Base-by-base conservation (phyloP, 2,797 vertebrate genomes). In the Amblyraja radiata region DNA sequence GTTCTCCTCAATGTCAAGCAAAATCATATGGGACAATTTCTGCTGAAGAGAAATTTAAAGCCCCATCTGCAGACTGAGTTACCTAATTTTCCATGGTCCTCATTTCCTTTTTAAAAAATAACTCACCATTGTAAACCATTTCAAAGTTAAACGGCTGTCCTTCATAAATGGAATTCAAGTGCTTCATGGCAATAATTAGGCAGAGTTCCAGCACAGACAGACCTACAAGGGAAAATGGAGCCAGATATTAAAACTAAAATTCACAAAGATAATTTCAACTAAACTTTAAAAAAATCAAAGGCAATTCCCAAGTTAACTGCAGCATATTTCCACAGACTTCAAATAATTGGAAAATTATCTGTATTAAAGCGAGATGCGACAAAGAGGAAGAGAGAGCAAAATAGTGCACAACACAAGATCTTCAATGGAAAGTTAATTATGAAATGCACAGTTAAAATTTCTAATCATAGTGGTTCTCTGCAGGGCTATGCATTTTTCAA, bases 61-160 rank as follows among this genome's bases (percentile, higher is more conserved):
- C 71, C 71, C 0, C 25, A 74, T 74, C 21, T 21, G 71, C 1
- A 74, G 23, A 18, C 71, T 0, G 21, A 25, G 71, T 25, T 74
- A 74, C 74, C 23, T 1, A 74, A 74, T 74, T 74, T 68, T 6
- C 18, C 18, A 74, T 6, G 23, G 71, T 74, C 71, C 71, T 21
- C 6, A 21, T 74, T 74, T 6, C 71, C 23, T 71, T 74, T 23
- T 74, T 4, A 79, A 77, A 6, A 32, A 93, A 93, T 6, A 54
- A 77, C 94, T 94, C 94, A 99, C 99, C 99, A 0, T 99, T 99
- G 96, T 99, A 97, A 93, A 99, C 98, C 99, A 99, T 99, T 93
- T 99, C 98, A 94, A 99, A 98, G 95, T 99, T 99, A 95, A 99
- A 99, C 0, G 99, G 99, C 81, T 99, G 98, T 80, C 98, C 98